A percentile compares a stretch with the other conserved stretches of the same genome.
These are phyloP conservation scores for Drosophila mayri DNA, from an alignment of 1,140 invertebrate genomes.

Conservation along the genomic window DNA sequence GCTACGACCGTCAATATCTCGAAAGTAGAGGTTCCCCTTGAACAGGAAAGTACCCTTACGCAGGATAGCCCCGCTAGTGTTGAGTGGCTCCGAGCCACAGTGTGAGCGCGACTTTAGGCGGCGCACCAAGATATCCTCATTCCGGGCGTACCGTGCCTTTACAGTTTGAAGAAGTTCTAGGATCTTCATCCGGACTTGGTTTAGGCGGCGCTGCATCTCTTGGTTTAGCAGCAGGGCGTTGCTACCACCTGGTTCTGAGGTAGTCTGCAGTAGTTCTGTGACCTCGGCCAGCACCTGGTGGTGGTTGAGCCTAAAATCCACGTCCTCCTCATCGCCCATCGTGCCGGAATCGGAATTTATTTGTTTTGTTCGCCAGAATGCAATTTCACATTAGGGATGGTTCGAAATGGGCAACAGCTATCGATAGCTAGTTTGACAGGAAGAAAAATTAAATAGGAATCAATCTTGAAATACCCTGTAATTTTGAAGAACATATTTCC, in stretches of 20 bases:
- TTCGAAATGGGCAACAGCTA: not conserved
- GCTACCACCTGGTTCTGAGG: conserved; percentile 1
- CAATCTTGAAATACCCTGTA: not conserved
- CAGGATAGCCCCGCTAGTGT: conserved; percentile 49
- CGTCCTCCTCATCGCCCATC: conserved; percentile 40
- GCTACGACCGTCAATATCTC: conserved; percentile 67
- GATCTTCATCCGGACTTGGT: conserved; percentile 38
- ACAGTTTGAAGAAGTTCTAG: conserved; percentile 43
- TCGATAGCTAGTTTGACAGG: not conserved
- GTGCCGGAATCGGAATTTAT: not conserved
- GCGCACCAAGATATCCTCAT: conserved; percentile 59
- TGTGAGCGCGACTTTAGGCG: conserved; percentile 37
- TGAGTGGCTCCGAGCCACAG: not conserved
- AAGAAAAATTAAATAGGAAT: not conserved
- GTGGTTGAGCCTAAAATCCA: conserved; percentile 11
- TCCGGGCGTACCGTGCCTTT: conserved; percentile 51
- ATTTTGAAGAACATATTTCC: too few relatives aligned
- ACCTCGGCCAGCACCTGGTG: conserved; percentile 51
- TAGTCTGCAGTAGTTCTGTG: conserved; percentile 19
- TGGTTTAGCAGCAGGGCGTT: conserved; percentile 58
- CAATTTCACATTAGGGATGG: conserved; percentile 1
- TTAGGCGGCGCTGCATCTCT: conserved; percentile 55
- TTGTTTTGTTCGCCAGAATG: conserved; percentile 17
- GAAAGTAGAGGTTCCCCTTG: conserved; percentile 79
- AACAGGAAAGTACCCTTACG: conserved; percentile 73